phyloP scores from a whole-genome alignment of 2,888 invertebrate species.

The Drepanosiphum platanoidis region DNA sequence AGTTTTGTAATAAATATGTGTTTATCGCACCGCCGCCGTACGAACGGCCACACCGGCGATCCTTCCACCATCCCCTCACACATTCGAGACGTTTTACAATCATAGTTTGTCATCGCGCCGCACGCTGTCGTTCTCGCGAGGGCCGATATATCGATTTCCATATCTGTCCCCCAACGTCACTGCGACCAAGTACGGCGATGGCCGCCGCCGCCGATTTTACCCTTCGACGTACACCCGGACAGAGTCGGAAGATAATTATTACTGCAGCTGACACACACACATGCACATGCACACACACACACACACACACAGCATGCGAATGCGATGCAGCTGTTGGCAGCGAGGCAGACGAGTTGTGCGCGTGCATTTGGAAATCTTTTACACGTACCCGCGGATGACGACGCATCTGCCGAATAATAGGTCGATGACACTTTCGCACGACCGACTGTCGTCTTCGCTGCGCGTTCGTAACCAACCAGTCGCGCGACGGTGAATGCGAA shows the following conservation, averaged over 20 bases:
- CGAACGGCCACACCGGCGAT: too few relatives aligned
- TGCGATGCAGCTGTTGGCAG: not conserved
- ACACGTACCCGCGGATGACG: not conserved
- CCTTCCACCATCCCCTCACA: too few relatives aligned
- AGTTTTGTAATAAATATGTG: too few relatives aligned
- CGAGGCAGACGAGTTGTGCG: not conserved
- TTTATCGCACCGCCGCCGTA: too few relatives aligned
- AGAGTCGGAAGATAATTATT: not conserved
- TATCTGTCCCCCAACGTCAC: not conserved
- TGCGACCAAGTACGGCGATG: not conserved
- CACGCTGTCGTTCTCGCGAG: not conserved
- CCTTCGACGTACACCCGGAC: too few relatives aligned
- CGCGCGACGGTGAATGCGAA: too few relatives aligned
- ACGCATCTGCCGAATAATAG: too few relatives aligned
- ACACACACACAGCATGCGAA: too few relatives aligned
- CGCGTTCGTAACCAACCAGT: not conserved
- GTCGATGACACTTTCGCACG: not conserved
- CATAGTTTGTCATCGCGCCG: not conserved
- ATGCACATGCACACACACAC: not conserved
- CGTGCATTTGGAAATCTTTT: not conserved
- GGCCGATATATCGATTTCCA: not conserved
- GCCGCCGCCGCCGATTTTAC: not conserved
- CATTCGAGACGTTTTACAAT: not conserved
- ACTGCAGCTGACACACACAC: not conserved
- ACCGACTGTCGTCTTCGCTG: too few relatives aligned